Evolutionary conservation across 2,113 vertebrate genomes (phyloP).

Genomic region (Rutilus rutilus): DNA sequence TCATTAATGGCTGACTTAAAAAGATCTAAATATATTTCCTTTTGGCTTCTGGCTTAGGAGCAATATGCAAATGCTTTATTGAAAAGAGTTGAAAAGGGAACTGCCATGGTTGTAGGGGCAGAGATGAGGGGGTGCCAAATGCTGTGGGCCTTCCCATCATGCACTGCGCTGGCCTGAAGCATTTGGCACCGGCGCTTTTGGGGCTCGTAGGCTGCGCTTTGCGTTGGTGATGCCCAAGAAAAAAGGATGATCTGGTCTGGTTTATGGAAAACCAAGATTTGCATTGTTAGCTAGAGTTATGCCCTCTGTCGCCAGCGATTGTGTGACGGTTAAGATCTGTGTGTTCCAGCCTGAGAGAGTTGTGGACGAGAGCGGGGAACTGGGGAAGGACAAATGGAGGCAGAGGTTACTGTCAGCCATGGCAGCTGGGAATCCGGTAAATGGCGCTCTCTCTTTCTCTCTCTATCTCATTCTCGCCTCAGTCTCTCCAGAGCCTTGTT

Average conservation of each 20-base stretch:
- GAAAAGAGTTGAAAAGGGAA: conserved; percentile 37
- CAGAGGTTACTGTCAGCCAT: conserved; percentile 78
- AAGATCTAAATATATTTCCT: neutral
- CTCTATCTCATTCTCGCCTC: conserved; percentile 16
- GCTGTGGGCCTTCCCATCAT: conserved; percentile 49
- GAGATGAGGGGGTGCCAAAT: conserved; percentile 46
- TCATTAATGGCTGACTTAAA: conserved; percentile 26
- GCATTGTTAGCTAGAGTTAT: conserved; percentile 17
- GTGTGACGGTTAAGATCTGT: conserved; percentile 66
- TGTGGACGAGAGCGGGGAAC: conserved; percentile 72
- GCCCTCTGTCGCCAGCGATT: conserved; percentile 54
- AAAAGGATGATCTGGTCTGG: neutral
- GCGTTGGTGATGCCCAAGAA: conserved; percentile 18
- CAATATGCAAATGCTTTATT: conserved; percentile 32
- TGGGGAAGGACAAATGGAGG: conserved; percentile 82
- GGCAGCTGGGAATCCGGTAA: conserved; percentile 75
- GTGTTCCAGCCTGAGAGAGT: conserved; percentile 75
- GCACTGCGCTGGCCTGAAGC: conserved; percentile 45
- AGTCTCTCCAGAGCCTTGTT: conserved; percentile 45
- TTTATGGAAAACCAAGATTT: conserved; percentile 17
- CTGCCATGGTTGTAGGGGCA: conserved; percentile 46
- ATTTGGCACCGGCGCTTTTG: conserved; percentile 45
- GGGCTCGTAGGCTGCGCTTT: conserved; percentile 44
- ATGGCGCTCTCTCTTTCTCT: conserved; percentile 39
- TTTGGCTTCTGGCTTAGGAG: neutral